Evolutionary conservation across 2,888 invertebrate species (phyloP).

Genomic region (Agrilus biguttatus): DNA sequence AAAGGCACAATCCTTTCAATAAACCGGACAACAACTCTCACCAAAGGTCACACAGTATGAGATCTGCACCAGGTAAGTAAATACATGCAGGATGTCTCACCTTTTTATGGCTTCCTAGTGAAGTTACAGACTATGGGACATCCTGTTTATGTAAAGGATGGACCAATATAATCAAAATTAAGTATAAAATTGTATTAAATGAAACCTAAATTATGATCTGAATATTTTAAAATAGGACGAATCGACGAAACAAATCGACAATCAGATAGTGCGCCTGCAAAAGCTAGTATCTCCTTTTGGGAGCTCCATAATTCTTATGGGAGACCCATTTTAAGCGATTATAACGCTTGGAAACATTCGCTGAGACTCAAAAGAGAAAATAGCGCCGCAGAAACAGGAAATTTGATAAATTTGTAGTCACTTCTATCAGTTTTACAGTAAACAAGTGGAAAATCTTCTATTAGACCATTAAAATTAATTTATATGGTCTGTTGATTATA

Average conservation of each 20-base stretch:
- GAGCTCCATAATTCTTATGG: conserved; percentile 59
- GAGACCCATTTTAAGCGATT: conserved; percentile 49
- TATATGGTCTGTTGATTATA: not conserved
- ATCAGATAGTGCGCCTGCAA: conserved; percentile 6
- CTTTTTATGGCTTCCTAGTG: too few relatives aligned
- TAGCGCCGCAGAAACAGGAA: conserved; percentile 20
- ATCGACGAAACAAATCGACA: conserved; percentile 12
- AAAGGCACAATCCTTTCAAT: conserved; percentile 74
- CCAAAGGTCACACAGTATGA: conserved; percentile 38
- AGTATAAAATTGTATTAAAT: too few relatives aligned
- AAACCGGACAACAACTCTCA: conserved; percentile 33
- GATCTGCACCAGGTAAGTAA: conserved; percentile 33
- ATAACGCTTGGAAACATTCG: conserved; percentile 51
- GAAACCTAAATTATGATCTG: not conserved
- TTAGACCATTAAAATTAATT: not conserved
- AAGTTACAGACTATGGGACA: too few relatives aligned
- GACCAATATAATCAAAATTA: too few relatives aligned
- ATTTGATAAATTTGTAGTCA: conserved; percentile 32
- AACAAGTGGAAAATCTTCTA: conserved; percentile 6
- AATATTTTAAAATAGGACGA: conserved; percentile 10
- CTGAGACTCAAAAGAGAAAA: conserved; percentile 29
- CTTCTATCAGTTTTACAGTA: too few relatives aligned
- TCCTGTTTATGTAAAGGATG: too few relatives aligned
- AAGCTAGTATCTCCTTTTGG: conserved; percentile 42
- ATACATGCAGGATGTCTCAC: not conserved